Conservation (phyloP, 2,113 vertebrate genomes). For the Verasper variegatus region DNA sequence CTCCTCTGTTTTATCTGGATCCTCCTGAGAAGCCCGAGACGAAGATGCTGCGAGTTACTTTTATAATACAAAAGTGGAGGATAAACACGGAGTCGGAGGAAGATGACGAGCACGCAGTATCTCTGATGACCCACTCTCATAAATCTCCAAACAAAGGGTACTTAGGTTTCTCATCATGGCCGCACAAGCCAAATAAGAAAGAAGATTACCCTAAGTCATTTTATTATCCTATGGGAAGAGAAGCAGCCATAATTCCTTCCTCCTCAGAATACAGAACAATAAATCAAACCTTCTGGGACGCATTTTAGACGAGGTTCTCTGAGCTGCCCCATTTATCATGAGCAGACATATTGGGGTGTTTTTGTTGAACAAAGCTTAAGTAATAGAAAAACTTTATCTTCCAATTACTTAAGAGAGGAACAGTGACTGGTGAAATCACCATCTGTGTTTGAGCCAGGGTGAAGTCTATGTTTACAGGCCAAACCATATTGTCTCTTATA, state of each 20-base stretch:
- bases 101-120: constrained; percentile 7
- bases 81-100: constrained; percentile 11
- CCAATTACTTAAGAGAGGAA: constrained; percentile 22
- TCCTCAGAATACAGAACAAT: constrained; percentile 18
- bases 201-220: neutral
- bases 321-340: constrained; percentile 20
- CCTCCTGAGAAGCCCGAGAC: constrained; percentile 26
- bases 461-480: neutral
- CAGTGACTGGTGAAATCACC: constrained; percentile 3
- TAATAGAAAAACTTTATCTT: constrained; percentile 21
- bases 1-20: constrained; percentile 15
- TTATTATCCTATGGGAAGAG: neutral
- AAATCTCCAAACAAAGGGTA: neutral
- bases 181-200: constrained; percentile 12
- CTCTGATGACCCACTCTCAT: constrained; percentile 5
- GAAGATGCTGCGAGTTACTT: constrained; percentile 46
- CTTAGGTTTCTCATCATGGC: neutral
- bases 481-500: neutral
- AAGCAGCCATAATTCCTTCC: neutral
- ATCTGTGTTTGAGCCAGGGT: neutral
- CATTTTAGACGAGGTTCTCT: constrained; percentile 19
- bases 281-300: constrained; percentile 32
- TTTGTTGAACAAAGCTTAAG: constrained; percentile 24
- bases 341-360: constrained; percentile 23
- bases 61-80: constrained; percentile 17